Evolutionary conservation across 1,140 invertebrate genomes (phyloP).

Genomic region (Ostrea denselamellosa): DNA sequence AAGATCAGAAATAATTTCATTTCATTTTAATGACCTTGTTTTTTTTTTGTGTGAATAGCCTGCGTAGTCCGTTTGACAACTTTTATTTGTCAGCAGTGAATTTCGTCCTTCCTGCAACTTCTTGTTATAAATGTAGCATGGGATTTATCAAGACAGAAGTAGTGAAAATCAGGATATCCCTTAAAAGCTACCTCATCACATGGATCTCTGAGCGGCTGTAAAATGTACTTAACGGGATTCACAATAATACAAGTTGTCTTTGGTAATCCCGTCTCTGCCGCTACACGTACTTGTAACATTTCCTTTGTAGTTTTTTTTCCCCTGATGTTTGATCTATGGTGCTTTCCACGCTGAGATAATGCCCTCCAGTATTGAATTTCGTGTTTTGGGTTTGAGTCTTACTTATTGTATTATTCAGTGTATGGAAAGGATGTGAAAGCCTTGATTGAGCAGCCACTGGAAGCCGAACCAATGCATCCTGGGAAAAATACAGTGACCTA

Average conservation of each 20-base stretch:
- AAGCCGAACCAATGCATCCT: conserved; percentile 85
- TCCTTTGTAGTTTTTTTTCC: not conserved
- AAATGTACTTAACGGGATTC: not conserved
- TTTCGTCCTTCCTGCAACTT: not conserved
- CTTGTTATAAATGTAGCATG: not conserved
- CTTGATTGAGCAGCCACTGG: conserved; percentile 89
- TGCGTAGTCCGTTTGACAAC: too few species aligned
- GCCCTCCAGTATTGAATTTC: not conserved
- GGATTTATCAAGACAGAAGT: not conserved
- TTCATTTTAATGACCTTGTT: too few species aligned
- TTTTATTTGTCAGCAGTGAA: not conserved
- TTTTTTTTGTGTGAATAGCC: too few species aligned
- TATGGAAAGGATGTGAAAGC: conserved; percentile 92
- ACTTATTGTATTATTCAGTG: conserved; percentile 79
- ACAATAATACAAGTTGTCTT: not conserved
- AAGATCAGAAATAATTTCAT: too few species aligned
- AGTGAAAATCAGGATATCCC: not conserved
- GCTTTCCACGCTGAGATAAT: not conserved
- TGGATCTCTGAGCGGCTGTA: not conserved
- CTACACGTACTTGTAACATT: not conserved
- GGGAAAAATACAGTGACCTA: conserved; percentile 96
- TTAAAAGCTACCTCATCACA: not conserved
- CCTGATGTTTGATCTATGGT: not conserved
- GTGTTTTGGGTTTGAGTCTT: not conserved
- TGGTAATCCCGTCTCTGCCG: not conserved